Evolutionary conservation across 1,140 invertebrate genomes (phyloP).

Genomic region (Drosophila elegans): DNA sequence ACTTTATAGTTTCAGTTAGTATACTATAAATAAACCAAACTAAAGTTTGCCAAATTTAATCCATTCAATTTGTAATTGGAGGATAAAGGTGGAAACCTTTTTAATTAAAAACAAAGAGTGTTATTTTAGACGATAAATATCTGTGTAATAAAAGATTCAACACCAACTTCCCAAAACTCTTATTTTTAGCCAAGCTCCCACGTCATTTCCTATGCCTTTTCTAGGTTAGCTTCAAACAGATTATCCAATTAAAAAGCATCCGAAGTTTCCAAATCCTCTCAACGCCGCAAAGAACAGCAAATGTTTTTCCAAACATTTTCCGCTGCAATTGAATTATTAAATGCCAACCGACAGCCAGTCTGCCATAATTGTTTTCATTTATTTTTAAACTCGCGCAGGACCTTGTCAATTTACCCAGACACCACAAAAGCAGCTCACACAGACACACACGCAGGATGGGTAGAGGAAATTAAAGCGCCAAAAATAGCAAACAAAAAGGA

Average conservation of each 20-base stretch:
- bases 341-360: slow-evolving; percentile 5
- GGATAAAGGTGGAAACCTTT: not conserved
- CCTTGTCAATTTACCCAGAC: slow-evolving; percentile 44
- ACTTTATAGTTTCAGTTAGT: no score
- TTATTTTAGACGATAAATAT: not conserved
- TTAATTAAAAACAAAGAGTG: no score
- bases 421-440: slow-evolving; percentile 25
- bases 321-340: slow-evolving; percentile 33
- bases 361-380: slow-evolving; percentile 65
- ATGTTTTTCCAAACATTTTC: slow-evolving; percentile 15
- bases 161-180: not conserved
- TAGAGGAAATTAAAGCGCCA: slow-evolving; percentile 13
- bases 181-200: not conserved
- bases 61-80: no score
- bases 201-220: not conserved
- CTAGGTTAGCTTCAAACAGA: slow-evolving; percentile 8
- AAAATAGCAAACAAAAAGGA: slow-evolving; percentile 40
- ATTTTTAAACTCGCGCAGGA: slow-evolving; percentile 68
- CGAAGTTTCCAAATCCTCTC: slow-evolving; percentile 5
- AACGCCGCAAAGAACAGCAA: slow-evolving; percentile 7
- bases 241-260: slow-evolving; percentile 5
- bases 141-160: not conserved
- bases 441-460: slow-evolving; percentile 16
- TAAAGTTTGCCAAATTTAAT: no score
- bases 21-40: no score